Percentiles rank a stretch among this genome's conserved stretches.
Evolutionary conservation across 2,888 invertebrate species (phyloP).

Genomic region (Hedychridium roseum): DNA sequence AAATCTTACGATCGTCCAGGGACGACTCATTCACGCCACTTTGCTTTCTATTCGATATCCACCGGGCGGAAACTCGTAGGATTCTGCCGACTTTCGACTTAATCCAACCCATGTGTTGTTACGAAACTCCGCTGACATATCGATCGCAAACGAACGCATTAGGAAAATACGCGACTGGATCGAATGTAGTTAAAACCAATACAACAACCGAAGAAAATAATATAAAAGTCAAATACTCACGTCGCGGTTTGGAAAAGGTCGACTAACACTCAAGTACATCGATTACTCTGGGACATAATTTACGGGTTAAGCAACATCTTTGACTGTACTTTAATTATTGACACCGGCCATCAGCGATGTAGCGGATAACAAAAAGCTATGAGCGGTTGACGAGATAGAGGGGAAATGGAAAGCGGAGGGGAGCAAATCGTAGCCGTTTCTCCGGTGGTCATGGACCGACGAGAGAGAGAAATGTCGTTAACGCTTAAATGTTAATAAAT

Average conservation of each 20-base stretch:
- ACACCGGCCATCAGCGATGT: too few species aligned
- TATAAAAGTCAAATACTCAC: too few species aligned
- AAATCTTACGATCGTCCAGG: constrained; percentile 62
- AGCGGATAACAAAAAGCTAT: neutral
- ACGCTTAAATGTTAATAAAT: constrained; percentile 63
- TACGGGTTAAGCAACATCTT: too few species aligned
- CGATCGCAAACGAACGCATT: too few species aligned
- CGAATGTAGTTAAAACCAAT: too few species aligned
- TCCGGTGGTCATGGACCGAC: constrained; percentile 33
- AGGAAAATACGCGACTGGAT: too few species aligned
- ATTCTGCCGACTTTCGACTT: constrained; percentile 33
- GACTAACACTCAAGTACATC: too few species aligned
- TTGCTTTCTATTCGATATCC: constrained; percentile 55
- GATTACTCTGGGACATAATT: too few species aligned
- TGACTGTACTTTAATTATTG: too few species aligned
- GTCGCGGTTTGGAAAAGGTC: too few species aligned
- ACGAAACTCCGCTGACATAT: too few species aligned
- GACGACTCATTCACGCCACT: constrained; percentile 62
- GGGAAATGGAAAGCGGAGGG: constrained; percentile 18
- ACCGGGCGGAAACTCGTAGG: constrained; percentile 30
- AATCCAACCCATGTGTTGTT: constrained; percentile 24
- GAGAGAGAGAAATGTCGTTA: constrained; percentile 57
- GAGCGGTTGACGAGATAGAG: constrained; percentile 1
- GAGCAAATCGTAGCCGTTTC: constrained; percentile 35
- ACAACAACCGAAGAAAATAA: too few species aligned